Conservation (phyloP, 2,113 vertebrate genomes). For the Pachycephala philippinensis region DNA sequence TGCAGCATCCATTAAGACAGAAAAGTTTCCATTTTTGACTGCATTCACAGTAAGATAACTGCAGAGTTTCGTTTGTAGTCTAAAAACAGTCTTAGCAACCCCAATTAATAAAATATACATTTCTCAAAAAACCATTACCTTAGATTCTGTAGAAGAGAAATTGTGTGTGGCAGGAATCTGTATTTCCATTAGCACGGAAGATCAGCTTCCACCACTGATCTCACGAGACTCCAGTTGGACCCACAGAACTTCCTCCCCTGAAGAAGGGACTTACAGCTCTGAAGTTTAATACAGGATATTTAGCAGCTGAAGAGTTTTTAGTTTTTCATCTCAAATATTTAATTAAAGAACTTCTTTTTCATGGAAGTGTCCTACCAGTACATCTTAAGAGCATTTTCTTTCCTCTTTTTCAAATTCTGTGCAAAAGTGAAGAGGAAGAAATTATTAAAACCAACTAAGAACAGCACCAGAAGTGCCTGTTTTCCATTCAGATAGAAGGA, state of each 20-base stretch:
- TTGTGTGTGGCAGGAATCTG: background rate
- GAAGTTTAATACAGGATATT: background rate
- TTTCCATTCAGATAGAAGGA: background rate
- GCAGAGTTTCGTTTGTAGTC: background rate
- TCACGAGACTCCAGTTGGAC: background rate
- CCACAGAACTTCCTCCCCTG: background rate
- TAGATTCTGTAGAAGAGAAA: background rate
- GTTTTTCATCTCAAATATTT: background rate
- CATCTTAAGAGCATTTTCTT: background rate
- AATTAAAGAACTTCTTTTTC: background rate
- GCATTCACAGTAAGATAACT: background rate
- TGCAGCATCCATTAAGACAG: background rate
- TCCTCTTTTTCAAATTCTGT: background rate
- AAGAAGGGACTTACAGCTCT: background rate
- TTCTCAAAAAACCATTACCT: background rate
- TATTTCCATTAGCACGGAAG: background rate
- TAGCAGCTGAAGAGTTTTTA: background rate
- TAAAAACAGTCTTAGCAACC: background rate
- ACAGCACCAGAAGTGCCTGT: background rate
- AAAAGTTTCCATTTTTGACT: background rate
- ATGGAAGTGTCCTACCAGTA: background rate
- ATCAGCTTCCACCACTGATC: background rate
- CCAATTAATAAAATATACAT: background rate
- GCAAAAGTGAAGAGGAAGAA: background rate
- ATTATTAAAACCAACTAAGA: background rate